Evolutionary conservation across 2,113 vertebrate species (phyloP).

Genomic region (Micromys minutus): DNA sequence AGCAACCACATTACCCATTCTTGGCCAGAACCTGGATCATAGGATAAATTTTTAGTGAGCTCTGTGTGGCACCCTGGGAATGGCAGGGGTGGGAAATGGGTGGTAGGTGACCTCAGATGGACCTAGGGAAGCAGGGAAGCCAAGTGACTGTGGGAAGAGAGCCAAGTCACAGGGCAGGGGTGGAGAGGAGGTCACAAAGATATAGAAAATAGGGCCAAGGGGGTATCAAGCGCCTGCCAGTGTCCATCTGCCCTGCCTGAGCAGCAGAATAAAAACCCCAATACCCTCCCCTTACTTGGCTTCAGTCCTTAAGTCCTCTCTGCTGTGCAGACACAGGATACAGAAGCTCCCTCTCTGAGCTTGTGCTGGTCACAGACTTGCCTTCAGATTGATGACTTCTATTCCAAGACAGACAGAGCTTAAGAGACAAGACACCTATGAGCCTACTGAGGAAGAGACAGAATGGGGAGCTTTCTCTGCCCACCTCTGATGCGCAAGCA

Average conservation of each 20-base stretch:
- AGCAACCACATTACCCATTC: not conserved
- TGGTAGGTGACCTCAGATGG: not conserved
- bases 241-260: not conserved
- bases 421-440: not conserved
- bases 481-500: not conserved
- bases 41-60: no score
- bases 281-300: accelerated
- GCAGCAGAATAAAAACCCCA: not conserved
- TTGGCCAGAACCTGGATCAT: not conserved
- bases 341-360: not conserved
- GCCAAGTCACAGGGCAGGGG: not conserved
- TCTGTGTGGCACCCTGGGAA: not conserved
- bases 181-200: not conserved
- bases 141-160: not conserved
- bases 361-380: not conserved
- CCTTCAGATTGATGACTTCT: not conserved
- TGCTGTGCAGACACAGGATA: not conserved
- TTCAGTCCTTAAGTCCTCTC: not conserved
- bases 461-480: not conserved
- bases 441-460: not conserved
- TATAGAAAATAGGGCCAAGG: not conserved
- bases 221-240: not conserved
- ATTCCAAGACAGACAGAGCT: not conserved
- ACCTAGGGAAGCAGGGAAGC: not conserved
- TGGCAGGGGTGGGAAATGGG: not conserved